Evolutionary conservation across 2,888 invertebrate species (phyloP).

Genomic region (Formica aserva): DNA sequence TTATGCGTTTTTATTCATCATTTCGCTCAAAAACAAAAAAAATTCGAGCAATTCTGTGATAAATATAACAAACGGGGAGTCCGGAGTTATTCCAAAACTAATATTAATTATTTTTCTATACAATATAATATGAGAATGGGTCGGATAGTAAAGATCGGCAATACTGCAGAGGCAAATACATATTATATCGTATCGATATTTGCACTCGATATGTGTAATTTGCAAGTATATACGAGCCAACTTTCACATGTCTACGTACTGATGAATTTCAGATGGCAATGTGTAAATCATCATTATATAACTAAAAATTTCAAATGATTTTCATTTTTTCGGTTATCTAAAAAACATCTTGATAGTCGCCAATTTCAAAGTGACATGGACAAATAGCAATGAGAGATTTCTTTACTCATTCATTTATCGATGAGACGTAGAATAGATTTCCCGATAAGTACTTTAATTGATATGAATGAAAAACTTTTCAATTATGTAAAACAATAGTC

Average conservation of each 20-base stretch:
- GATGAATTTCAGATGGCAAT: no score
- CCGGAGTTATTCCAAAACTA: neutral
- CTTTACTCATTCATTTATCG: neutral
- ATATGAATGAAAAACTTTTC: neutral
- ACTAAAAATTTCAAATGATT: neutral
- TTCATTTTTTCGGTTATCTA: neutral
- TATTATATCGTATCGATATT: no score
- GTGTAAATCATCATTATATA: neutral
- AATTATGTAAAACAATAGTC: neutral
- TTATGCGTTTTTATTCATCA: conserved; percentile 17
- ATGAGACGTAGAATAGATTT: no score
- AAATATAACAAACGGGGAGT: neutral
- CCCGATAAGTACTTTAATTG: no score
- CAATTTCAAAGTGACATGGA: neutral
- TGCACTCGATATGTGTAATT: no score
- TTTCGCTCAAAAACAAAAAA: neutral
- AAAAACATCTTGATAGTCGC: neutral
- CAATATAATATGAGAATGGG: no score
- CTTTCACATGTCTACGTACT: no score
- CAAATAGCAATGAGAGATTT: neutral
- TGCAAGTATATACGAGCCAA: no score
- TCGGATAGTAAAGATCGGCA: no score
- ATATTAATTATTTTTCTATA: neutral
- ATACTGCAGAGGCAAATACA: no score
- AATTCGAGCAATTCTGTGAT: neutral